Base-by-base conservation (phyloP, 2,888 invertebrate genomes). In the Augochlorella aurata region DNA sequence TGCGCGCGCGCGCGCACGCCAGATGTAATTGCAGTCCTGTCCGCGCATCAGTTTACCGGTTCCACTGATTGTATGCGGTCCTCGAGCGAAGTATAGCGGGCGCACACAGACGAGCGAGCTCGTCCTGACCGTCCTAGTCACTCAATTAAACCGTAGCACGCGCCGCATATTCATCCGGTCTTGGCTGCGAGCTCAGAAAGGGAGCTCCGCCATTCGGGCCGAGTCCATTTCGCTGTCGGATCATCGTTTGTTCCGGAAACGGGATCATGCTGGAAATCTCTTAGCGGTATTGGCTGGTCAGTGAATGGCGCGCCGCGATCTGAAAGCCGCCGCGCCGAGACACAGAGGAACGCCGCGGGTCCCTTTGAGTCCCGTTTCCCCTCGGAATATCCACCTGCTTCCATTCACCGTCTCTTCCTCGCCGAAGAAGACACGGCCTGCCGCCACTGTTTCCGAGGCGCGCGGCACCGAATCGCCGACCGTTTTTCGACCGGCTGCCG, bases 1-100 rank as follows among this genome's bases (percentile, higher is more conserved):
- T 24, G 24, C 24, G 24, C 5, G 58, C 54, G 54, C 54, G 24
- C 54, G 14, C 54, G 14, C 12, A 5, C 7, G 2, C 58, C 24
- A 58, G 54, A 50, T 82, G 68, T 77, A 83, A 82, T 83, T 77
- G 82, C 71, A 61, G 54, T 18, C 50, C 71, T 70, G 82, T 77
- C 70, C 67, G 63, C 70, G 82, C 77, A 67, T 77, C 75, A 69
- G 71, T 77, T 76, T 72, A 73, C 82, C 66, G 58, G 58, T 24
- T 68, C 16, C 52, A 58, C 52, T 70, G 81, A 74, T 82, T 77
- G 77, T 49, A n/a, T 58, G 49, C n/a, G 49, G 52, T 18, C 50
- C n/a, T 69, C 70, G 49, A 58, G n/a, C 24, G 38, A 45, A 72
- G 71, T 54, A 18, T 65, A 73, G 68, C 14, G 1, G 54, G 68